These are phyloP conservation scores for Xestia sexstrigata DNA, from an alignment of 2,888 invertebrate species.

Conservation along the genomic window DNA sequence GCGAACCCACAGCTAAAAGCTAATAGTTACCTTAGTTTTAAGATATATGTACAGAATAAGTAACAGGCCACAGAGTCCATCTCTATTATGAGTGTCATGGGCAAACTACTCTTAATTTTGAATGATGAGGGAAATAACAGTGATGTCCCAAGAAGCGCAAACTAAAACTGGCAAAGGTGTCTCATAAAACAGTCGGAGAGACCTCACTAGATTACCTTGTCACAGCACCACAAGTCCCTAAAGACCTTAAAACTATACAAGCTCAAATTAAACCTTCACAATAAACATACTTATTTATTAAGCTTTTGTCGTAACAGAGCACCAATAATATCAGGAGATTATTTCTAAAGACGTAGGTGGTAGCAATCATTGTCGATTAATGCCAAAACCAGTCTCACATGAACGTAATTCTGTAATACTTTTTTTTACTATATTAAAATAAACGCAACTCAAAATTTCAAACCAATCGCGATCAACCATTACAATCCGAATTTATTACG, in stretches of 20 bases:
- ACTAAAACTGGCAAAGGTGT: not conserved
- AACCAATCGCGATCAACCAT: conserved; percentile 87
- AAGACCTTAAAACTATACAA: conserved; percentile 39
- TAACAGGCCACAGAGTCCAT: not conserved
- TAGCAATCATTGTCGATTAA: conserved; percentile 77
- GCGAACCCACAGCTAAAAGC: not conserved
- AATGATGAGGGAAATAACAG: not conserved
- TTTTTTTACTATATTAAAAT: conserved; percentile 76
- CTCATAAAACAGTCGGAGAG: conserved; percentile 2
- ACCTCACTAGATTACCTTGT: conserved; percentile 34
- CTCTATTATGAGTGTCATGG: not conserved
- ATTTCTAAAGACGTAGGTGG: conserved; percentile 79
- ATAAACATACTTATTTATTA: conserved; percentile 80
- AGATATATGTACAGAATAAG: not conserved
- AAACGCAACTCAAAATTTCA: conserved; percentile 83
- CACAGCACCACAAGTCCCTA: conserved; percentile 29
- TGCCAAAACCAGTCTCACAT: conserved; percentile 80
- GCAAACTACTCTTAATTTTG: not conserved
- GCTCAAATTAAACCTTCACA: conserved; percentile 72
- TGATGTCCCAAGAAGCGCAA: not conserved
- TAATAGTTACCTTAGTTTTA: not conserved
- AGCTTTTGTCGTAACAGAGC: conserved; percentile 75
- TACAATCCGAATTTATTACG: conserved; percentile 90
- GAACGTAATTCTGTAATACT: conserved; percentile 72
- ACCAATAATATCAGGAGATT: conserved; percentile 77